Percentiles rank a stretch among this genome's conserved stretches.
These are phyloP conservation scores for Gorsachius magnificus DNA, from an alignment of 2,797 vertebrate genomes.

Conservation along the genomic window DNA sequence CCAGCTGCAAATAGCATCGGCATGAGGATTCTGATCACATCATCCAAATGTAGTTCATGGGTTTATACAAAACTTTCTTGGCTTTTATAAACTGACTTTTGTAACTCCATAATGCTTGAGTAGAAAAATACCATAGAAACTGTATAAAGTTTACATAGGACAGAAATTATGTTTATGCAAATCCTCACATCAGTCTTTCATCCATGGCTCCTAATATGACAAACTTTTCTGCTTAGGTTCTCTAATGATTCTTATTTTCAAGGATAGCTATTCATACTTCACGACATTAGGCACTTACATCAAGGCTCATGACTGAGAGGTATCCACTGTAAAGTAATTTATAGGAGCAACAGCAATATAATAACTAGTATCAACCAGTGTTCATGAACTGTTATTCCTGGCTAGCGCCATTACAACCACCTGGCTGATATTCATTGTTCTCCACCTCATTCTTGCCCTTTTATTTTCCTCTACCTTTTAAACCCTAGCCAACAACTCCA, in stretches of 20 bases:
- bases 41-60: neutral
- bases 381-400: conserved; percentile 24
- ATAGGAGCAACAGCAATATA: neutral
- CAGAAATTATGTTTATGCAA: neutral
- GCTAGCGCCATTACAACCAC: neutral
- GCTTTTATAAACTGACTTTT: neutral
- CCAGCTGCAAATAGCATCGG: neutral
- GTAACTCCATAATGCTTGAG: neutral
- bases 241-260: neutral
- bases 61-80: neutral
- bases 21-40: neutral
- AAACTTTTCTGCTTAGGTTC: neutral
- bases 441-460: conserved; percentile 22
- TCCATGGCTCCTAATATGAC: neutral
- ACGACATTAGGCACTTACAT: neutral
- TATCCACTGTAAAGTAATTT: neutral
- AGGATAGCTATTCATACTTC: neutral
- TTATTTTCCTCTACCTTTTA: conserved; percentile 20
- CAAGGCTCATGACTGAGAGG: neutral
- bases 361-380: neutral
- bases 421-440: conserved; percentile 1
- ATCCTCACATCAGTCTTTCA: neutral
- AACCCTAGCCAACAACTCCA: neutral
- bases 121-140: neutral
- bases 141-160: neutral